Base-by-base conservation (phyloP, 2,797 vertebrate genomes). In the Epinephelus awoara region DNA sequence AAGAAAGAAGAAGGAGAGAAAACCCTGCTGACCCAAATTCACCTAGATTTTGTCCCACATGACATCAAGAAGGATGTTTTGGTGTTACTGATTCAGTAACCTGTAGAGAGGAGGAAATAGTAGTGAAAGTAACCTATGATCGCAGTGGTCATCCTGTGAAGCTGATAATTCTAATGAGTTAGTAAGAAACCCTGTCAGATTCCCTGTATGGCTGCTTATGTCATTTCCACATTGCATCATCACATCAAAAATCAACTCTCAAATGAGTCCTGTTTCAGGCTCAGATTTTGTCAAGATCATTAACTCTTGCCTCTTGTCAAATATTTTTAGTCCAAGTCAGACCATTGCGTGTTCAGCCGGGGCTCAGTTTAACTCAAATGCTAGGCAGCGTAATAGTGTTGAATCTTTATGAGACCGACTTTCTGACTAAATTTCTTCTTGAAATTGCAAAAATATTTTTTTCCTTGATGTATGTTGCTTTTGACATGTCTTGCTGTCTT, bases 1-100 rank as follows among this genome's bases (percentile, higher is more conserved):
- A 67, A 49, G 23, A 21, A 38, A 42, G 3, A 42, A 2, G 11
- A 12, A 12, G 11, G 3, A 42, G 11, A 42, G 40, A n/a, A 72
- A 25, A 64, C n/a, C 17, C 23, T 9, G 5, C 40, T 72, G 49
- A 51, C 50, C 49, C 27, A 42, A 61, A 27, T 77, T 85, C 70
- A 51, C 70, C 42, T 64, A 62, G 18, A 72, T 51, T 11, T 42
- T 52, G 55, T 67, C 69, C 72, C 67, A 64, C 14, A 57, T 72
- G 52, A 63, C 58, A 61, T 9, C 27, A 57, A 6, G n/a, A 6
- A 58, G 67, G 25, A 64, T 2, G 10, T 58, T 18, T 52, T 38
- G 14, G 25, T 25, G 9, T 10, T 75, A 55, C 49, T 75, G 59
- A 66, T 67, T 84, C 57, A 64, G 50, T 66, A 5, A 6, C 61